phyloP scores from a whole-genome alignment of 1,140 invertebrate genomes.

The Pseudobourletiella spinata region DNA sequence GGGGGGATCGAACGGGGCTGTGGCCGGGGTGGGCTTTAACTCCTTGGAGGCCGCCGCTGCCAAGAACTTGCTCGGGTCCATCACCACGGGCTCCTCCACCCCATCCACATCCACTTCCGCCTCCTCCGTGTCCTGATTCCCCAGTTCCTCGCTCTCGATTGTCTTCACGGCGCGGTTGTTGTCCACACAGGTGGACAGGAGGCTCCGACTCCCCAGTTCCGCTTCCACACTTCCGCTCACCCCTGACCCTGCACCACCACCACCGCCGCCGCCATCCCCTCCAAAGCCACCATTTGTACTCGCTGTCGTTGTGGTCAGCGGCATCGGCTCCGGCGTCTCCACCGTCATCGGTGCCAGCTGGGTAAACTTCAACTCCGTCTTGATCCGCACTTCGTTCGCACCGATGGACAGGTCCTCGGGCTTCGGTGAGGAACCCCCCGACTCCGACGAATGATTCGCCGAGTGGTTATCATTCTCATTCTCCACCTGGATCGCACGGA shows the following conservation, averaged over 20 bases:
- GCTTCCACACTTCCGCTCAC: background rate
- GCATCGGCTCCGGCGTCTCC: constrained; percentile 23
- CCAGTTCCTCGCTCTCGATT: constrained; percentile 2
- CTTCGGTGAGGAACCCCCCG: constrained; percentile 25
- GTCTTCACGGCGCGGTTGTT: constrained; percentile 4
- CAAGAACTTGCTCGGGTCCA: constrained; percentile 1
- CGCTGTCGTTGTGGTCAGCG: constrained; percentile 13
- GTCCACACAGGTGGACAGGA: background rate
- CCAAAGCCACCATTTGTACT: constrained; percentile 6
- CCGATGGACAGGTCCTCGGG: constrained; percentile 33
- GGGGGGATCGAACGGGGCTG: background rate
- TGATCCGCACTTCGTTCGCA: constrained; percentile 28
- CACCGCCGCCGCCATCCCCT: no score
- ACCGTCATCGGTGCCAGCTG: constrained; percentile 12
- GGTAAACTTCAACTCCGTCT: constrained; percentile 27
- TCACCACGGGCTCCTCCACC: constrained; percentile 12
- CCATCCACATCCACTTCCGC: constrained; percentile 23
- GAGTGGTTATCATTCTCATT: constrained; percentile 12
- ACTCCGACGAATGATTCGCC: constrained; percentile 9
- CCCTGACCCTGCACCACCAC: no score
- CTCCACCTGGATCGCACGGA: constrained; percentile 13
- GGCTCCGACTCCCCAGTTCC: background rate
- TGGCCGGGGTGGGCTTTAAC: background rate
- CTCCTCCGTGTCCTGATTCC: constrained; percentile 11
- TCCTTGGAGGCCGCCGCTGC: no score